A percentile compares a stretch with the other conserved stretches of the same genome.
phyloP scores from a whole-genome alignment of 2,797 vertebrate genomes.

The Alosa sapidissima region DNA sequence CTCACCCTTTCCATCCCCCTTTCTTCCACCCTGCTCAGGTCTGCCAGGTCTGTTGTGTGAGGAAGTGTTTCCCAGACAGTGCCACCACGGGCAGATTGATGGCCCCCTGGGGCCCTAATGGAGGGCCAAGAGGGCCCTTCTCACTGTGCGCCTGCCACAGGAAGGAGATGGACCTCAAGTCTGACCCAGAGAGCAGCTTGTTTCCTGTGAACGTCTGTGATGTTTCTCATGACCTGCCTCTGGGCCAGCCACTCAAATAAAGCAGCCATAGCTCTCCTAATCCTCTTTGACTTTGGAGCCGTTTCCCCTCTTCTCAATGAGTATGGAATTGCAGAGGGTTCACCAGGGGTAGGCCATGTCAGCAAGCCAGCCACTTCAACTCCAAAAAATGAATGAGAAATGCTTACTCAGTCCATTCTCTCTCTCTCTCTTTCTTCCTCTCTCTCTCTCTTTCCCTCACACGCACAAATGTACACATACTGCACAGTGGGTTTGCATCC shows the following conservation, averaged over 20 bases:
- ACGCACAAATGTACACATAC: conserved; percentile 46
- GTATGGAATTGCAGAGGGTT: conserved; percentile 32
- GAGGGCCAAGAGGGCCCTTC: conserved; percentile 45
- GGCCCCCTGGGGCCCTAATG: conserved; percentile 44
- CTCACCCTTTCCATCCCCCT: background rate
- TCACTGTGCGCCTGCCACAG: conserved; percentile 48
- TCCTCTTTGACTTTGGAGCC: conserved; percentile 4
- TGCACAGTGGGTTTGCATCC: conserved; percentile 55
- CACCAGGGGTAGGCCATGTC: conserved; percentile 37
- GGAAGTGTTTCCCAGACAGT: conserved; percentile 48
- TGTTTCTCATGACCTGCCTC: conserved; percentile 38
- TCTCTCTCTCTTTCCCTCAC: background rate
- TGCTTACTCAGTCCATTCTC: conserved; percentile 47
- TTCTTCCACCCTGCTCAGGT: background rate
- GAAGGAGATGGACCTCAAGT: conserved; percentile 44
- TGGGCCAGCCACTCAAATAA: conserved; percentile 23
- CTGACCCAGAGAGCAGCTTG: conserved; percentile 50
- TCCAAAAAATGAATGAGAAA: conserved; percentile 48
- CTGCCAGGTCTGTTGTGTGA: conserved; percentile 46
- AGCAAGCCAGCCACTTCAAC: conserved; percentile 39
- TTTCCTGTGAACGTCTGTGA: conserved; percentile 48
- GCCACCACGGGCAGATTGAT: conserved; percentile 45
- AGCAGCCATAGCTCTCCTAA: conserved; percentile 35
- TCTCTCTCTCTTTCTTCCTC: background rate
- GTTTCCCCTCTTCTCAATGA: conserved; percentile 42